phyloP scores from a whole-genome alignment of 2,888 invertebrate species.

The Oeneis ivallda region DNA sequence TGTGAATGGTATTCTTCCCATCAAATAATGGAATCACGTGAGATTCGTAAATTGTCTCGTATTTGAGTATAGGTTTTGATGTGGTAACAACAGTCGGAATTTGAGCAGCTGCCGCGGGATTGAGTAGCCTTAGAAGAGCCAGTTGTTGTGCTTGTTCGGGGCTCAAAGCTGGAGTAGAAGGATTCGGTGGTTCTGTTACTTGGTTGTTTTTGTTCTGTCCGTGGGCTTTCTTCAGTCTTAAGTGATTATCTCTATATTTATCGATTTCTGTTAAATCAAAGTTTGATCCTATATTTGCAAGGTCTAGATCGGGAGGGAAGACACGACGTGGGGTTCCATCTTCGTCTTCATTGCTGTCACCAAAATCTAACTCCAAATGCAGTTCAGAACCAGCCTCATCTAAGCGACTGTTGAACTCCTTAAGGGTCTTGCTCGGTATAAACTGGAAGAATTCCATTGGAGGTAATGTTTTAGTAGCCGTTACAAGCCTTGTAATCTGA shows the following conservation, averaged over 20 bases:
- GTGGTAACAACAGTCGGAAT: conserved; percentile 88
- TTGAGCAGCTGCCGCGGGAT: conserved; percentile 85
- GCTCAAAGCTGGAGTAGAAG: conserved; percentile 78
- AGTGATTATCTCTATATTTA: conserved; percentile 82
- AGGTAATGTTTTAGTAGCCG: conserved; percentile 94
- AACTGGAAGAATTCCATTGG: conserved; percentile 94
- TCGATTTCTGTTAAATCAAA: conserved; percentile 87
- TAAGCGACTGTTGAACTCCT: conserved; percentile 92
- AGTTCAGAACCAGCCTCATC: conserved; percentile 95
- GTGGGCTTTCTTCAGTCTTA: conserved; percentile 75
- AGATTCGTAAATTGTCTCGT: conserved; percentile 91
- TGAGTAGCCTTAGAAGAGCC: conserved; percentile 86
- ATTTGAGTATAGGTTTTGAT: conserved; percentile 87
- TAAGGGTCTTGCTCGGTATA: conserved; percentile 91
- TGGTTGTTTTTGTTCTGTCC: conserved; percentile 73
- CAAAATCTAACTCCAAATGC: conserved; percentile 92
- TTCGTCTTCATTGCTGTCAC: conserved; percentile 87
- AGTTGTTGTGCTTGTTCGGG: conserved; percentile 89
- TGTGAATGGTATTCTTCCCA: conserved; percentile 87
- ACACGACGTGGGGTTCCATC: conserved; percentile 73
- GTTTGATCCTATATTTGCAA: conserved; percentile 87
- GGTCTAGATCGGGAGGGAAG: conserved; percentile 85
- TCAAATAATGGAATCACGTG: conserved; percentile 90
- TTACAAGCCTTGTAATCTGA: conserved; percentile 91
- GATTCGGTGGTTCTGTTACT: conserved; percentile 75